A percentile compares a stretch with the other conserved stretches of the same genome.
These are phyloP conservation scores for Hofmannophila pseudospretella DNA, from an alignment of 2,888 invertebrate genomes.

Conservation along the genomic window DNA sequence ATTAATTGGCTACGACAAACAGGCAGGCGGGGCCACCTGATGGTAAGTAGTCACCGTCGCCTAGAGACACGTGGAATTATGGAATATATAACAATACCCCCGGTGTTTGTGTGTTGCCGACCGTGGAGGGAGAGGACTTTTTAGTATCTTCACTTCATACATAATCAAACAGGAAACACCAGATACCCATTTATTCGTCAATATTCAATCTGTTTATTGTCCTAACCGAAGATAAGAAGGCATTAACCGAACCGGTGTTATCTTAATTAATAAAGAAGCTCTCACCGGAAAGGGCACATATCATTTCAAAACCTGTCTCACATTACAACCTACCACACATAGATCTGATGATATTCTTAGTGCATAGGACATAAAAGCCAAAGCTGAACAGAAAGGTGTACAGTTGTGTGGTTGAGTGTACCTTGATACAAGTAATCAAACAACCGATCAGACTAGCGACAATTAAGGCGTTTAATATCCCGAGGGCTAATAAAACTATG, in stretches of 20 bases:
- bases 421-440: constrained; percentile 26
- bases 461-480: constrained; percentile 29
- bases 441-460: constrained; percentile 28
- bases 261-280: constrained; percentile 19
- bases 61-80: no score
- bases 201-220: constrained; percentile 3
- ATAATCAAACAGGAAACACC: not conserved
- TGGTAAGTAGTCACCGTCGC: no score
- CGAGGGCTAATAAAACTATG: constrained; percentile 7
- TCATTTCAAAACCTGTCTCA: constrained; percentile 13
- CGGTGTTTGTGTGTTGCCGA: no score
- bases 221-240: constrained; percentile 2
- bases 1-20: no score
- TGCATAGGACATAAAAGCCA: no score
- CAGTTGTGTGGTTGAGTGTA: no score
- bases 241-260: constrained; percentile 3
- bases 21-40: no score
- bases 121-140: no score
- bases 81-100: no score
- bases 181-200: not conserved
- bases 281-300: constrained; percentile 9
- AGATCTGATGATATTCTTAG: no score
- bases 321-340: no score
- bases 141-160: not conserved
- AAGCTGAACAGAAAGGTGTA: no score